Evolutionary conservation across 2,888 invertebrate species (phyloP).

Genomic region (Sericinus montela): DNA sequence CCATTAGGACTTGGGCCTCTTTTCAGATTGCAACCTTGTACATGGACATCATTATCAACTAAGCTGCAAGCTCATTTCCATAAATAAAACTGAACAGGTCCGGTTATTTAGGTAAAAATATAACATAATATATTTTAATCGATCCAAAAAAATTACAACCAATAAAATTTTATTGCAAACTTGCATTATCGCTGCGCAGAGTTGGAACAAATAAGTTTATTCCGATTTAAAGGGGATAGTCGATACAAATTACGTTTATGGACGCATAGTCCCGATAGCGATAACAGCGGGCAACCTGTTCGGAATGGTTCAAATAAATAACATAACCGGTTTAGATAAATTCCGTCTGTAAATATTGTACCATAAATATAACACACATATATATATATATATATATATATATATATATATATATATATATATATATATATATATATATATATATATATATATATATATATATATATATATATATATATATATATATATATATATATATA

Average conservation of each 20-base stretch:
- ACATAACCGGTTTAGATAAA: slow-evolving; percentile 69
- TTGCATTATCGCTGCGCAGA: slow-evolving; percentile 29
- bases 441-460: slow-evolving; percentile 34
- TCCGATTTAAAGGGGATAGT: slow-evolving; percentile 60
- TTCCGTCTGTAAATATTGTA: slow-evolving; percentile 68
- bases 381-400: slow-evolving; percentile 34
- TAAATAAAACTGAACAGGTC: too few relatives aligned
- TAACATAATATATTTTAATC: slow-evolving; percentile 18
- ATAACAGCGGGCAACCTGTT: slow-evolving; percentile 69
- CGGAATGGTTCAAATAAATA: slow-evolving; percentile 66
- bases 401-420: slow-evolving; percentile 34
- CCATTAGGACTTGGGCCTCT: too few relatives aligned
- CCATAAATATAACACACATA: too few relatives aligned
- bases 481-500: slow-evolving; percentile 31
- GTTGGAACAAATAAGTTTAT: slow-evolving; percentile 63
- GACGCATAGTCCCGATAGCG: slow-evolving; percentile 55
- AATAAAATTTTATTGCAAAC: slow-evolving; percentile 46
- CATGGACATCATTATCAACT: too few relatives aligned
- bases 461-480: slow-evolving; percentile 31
- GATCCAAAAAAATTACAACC: slow-evolving; percentile 17
- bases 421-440: slow-evolving; percentile 34
- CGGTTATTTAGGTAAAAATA: too few relatives aligned
- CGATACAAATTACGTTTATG: slow-evolving; percentile 71
- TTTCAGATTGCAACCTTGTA: too few relatives aligned
- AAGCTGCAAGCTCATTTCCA: too few relatives aligned